Base-by-base conservation (phyloP, 2,113 vertebrate species). In the Butastur rufipennis region DNA sequence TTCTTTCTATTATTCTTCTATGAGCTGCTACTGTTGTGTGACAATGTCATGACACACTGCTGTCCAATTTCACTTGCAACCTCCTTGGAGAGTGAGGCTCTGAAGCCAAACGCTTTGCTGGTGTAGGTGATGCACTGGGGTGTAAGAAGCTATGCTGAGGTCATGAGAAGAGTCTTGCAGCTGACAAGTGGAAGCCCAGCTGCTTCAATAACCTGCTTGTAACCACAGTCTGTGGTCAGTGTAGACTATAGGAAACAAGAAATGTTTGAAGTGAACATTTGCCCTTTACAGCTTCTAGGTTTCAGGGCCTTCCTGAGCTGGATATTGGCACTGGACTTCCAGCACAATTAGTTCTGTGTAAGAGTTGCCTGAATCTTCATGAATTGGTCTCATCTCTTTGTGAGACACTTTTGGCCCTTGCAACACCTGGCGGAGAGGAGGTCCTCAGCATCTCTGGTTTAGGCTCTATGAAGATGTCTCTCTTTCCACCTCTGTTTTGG, bases 21-120 rank as follows among this genome's bases (percentile, higher is more conserved):
- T 77, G 40, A 88, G 43, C 52, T 74, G 26, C 77, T 84, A 25
- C 17, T 56, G 19, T 43, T 80, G 23, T 55, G 18, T 71, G 48
- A 83, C 58, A 80, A 17, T 7, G 3, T 13, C 1, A 0, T 36
- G 38, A 40, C 34, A 22, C 17, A n/a, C 1, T 9, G 3, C 45
- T 43, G 27, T 58, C 62, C 58, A 48, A 4, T 52, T 85, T 61
- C 36, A 47, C 25, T 61, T 88, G 48, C 21, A 79, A 6, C 3
- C 5, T 74, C 36, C 25, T 32, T 40, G 38, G 10, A 65, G 20
- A 53, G 9, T 13, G 12, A 61, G 21, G 13, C 9, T 36, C 48
- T 81, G 59, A 50, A 71, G 40, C 23, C 84, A 91, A 56, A 68
- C 0, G 1, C 29, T 83, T 93, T 74, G 40, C 19, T 66, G 17